Evolutionary conservation across 2,113 vertebrate genomes (phyloP), one percentile per base, ranked within the genome.

Genomic region (Chunga burmeisteri): DNA sequence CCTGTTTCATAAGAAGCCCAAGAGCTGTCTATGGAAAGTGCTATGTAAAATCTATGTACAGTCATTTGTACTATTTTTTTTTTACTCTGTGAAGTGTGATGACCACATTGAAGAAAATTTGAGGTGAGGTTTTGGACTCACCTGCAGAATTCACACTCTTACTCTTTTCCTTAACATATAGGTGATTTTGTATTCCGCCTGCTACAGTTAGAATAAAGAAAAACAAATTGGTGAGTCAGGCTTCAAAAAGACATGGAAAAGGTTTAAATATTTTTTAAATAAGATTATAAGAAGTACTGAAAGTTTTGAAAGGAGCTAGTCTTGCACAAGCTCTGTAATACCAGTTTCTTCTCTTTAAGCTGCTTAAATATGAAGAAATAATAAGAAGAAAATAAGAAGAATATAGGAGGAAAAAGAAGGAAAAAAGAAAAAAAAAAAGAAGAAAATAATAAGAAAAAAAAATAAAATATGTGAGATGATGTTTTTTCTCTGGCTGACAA

Each of bases 41-140:
- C 11, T 46, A 16, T 23, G 36, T 81, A 42, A 84, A 46, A 61
- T 70, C 3, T 22, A 29, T 5, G 2, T 20, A 10, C 2, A 1
- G 10, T 44, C 19, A 68, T 63, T 63, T 80, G 32, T 25, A 16
- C 12, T n/a, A 13, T 36, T 2, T 74, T 79, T 86, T 86, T 10
- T 0, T 55, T 67, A 38, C 14, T 66, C 47, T 59, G n/a, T 52
- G 79, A 92, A 71, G 5, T 2, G 3, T 85, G 55, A 14, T 55
- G 38, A 50, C 27, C 1, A 0, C 22, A 36, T 0, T 22, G n/a
- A 88, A 73, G 46, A 36, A 71, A 30, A 14, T n/a, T 50, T 66
- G 25, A 82, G 7, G 11, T 11, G 30, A 72, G 3, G 14, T 18
- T 70, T 90, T 92, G 13, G 23, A 82, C 15, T 71, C 1, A 3